phyloP scores from a whole-genome alignment of 2,797 vertebrate species.

The Chaunax sp. region DNA sequence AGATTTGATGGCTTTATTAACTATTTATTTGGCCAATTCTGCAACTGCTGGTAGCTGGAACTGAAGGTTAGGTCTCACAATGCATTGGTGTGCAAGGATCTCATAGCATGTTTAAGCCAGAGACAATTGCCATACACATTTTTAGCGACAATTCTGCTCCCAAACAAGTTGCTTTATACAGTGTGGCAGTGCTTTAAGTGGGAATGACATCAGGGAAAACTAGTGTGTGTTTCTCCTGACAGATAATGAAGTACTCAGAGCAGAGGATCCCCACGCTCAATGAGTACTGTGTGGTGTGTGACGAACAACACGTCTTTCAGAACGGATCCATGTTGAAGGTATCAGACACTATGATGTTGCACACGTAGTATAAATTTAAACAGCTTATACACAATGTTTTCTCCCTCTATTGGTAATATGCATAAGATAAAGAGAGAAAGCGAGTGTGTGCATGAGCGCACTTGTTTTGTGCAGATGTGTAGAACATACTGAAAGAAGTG shows the following conservation, averaged over 20 bases:
- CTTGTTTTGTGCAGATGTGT: background rate
- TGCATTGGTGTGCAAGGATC: background rate
- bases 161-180: conserved; percentile 6
- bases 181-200: conserved; percentile 16
- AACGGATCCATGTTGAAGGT: conserved; percentile 99
- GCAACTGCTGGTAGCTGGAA: background rate
- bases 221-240: conserved; percentile 51
- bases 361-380: background rate
- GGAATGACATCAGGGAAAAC: conserved; percentile 50
- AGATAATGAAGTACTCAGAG: conserved; percentile 99
- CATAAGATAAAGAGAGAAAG: conserved; percentile 7
- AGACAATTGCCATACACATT: background rate
- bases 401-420: too few relatives aligned
- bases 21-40: background rate
- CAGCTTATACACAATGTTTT: background rate
- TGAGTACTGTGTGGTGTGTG: conserved; percentile 98
- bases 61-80: background rate
- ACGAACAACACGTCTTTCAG: conserved; percentile 99
- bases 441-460: background rate
- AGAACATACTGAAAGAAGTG: conserved; percentile 1
- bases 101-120: background rate
- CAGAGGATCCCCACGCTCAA: conserved; percentile 98
- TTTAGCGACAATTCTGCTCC: conserved; percentile 16
- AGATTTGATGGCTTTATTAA: background rate
- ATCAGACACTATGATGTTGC: conserved; percentile 13